A percentile compares a stretch with the other conserved stretches of the same genome.
Evolutionary conservation across 2,888 invertebrate species (phyloP).

Genomic region (Acleris emargana): DNA sequence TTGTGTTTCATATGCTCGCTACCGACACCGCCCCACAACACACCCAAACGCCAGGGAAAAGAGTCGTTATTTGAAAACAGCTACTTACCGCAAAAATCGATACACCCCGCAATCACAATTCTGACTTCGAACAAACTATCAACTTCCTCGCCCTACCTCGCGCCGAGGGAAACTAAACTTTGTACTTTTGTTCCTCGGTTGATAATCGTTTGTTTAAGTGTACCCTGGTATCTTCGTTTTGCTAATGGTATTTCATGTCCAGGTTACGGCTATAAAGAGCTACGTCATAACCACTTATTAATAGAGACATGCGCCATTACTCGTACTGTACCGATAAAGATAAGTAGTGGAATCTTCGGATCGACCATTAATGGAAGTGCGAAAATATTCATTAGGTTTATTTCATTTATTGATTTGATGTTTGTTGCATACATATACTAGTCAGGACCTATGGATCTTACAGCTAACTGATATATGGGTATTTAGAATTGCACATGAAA

Average conservation of each 20-base stretch:
- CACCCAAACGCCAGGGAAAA: conserved; percentile 38
- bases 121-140: conserved; percentile 42
- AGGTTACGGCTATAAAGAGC: conserved; percentile 57
- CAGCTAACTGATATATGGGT: no score
- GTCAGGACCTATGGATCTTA: no score
- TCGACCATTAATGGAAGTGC: conserved; percentile 6
- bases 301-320: conserved; percentile 47
- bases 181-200: conserved; percentile 28
- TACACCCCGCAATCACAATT: conserved; percentile 51
- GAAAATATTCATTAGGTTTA: conserved; percentile 1
- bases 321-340: conserved; percentile 43
- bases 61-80: conserved; percentile 36
- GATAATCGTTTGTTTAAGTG: conserved; percentile 35
- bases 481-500: no score
- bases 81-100: conserved; percentile 54
- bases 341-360: conserved; percentile 28
- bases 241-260: conserved; percentile 46
- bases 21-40: conserved; percentile 42
- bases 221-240: conserved; percentile 22
- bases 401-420: not conserved
- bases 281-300: conserved; percentile 62
- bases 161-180: conserved; percentile 42
- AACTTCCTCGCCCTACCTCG: conserved; percentile 40
- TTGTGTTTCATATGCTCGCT: conserved; percentile 65
- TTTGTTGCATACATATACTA: no score